Percentiles rank a stretch among this genome's conserved stretches.
Evolutionary conservation across 2,113 vertebrate genomes (phyloP).

Genomic region (Neodontobutis hainanensis): DNA sequence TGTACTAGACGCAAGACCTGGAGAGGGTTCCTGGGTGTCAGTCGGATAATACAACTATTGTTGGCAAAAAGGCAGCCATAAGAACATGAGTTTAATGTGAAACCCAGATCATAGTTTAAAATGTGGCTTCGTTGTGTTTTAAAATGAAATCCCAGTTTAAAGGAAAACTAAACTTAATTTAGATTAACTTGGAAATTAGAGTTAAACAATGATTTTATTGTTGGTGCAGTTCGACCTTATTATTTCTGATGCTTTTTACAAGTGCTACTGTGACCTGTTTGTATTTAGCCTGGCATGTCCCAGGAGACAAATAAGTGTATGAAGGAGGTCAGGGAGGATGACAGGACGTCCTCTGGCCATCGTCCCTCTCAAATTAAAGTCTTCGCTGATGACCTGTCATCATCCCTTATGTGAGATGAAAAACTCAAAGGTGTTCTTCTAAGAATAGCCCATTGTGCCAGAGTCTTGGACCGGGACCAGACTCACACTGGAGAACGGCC

Average conservation of each 20-base stretch:
- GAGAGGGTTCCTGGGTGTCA: no score
- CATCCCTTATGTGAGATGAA: constrained; percentile 47
- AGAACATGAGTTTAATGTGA: no score
- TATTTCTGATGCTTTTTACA: neutral
- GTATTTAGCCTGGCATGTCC: constrained; percentile 47
- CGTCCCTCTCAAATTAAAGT: constrained; percentile 60
- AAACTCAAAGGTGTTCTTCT: constrained; percentile 62
- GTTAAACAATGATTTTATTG: no score
- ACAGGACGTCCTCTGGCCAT: constrained; percentile 50
- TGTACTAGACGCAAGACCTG: no score
- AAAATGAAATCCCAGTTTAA: no score
- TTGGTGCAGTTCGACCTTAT: neutral
- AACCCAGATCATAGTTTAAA: no score
- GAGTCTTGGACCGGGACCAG: constrained; percentile 60
- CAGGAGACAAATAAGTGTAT: constrained; percentile 35
- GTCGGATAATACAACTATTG: no score
- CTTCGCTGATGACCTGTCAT: constrained; percentile 64
- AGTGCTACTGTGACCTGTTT: constrained; percentile 8
- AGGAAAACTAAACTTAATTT: no score
- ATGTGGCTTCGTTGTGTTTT: no score
- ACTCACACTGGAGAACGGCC: constrained; percentile 44
- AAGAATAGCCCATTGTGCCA: constrained; percentile 77
- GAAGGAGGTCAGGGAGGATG: constrained; percentile 17
- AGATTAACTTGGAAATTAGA: no score
- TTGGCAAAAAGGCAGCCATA: no score